Percentiles rank a stretch among this genome's conserved stretches.
phyloP scores from a whole-genome alignment of 2,797 vertebrate genomes.

The Coregonus suidteri region DNA sequence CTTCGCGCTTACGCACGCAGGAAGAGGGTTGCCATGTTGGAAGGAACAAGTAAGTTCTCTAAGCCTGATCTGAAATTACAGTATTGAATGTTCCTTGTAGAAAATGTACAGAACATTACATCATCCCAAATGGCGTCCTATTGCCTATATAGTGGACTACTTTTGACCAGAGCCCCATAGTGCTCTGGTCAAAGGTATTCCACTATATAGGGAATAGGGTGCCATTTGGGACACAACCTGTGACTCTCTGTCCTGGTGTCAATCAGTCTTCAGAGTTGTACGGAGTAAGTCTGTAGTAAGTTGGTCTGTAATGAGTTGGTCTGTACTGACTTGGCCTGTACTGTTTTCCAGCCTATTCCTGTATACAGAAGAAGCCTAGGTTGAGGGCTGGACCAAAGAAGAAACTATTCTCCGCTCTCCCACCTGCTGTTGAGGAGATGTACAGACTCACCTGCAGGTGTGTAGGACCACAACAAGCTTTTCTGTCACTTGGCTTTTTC shows the following conservation, averaged over 20 bases:
- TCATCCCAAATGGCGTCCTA: too few relatives aligned
- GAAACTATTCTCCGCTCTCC: slow-evolving; percentile 81
- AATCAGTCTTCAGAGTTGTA: not conserved
- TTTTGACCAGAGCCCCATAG: not conserved
- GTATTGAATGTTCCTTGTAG: too few relatives aligned
- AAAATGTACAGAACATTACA: too few relatives aligned
- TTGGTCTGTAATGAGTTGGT: not conserved
- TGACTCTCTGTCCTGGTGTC: not conserved
- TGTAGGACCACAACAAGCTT: not conserved
- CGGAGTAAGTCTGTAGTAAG: not conserved
- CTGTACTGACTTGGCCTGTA: not conserved
- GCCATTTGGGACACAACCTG: not conserved
- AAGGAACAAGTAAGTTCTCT: slow-evolving; percentile 82
- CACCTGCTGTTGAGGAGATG: slow-evolving; percentile 87
- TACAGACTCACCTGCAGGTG: slow-evolving; percentile 97
- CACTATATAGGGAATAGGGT: too few relatives aligned
- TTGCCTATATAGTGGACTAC: not conserved
- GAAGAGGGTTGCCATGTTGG: slow-evolving; percentile 86
- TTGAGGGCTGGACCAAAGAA: slow-evolving; percentile 89
- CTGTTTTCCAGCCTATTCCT: slow-evolving; percentile 81
- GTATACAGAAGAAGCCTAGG: slow-evolving; percentile 89
- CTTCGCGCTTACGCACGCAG: slow-evolving; percentile 84
- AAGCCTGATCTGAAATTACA: not conserved
- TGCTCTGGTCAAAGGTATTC: too few relatives aligned
- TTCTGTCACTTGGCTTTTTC: too few relatives aligned